These are phyloP conservation scores for Drosophila tropicalis DNA, from an alignment of 1,140 invertebrate genomes.

Conservation along the genomic window DNA sequence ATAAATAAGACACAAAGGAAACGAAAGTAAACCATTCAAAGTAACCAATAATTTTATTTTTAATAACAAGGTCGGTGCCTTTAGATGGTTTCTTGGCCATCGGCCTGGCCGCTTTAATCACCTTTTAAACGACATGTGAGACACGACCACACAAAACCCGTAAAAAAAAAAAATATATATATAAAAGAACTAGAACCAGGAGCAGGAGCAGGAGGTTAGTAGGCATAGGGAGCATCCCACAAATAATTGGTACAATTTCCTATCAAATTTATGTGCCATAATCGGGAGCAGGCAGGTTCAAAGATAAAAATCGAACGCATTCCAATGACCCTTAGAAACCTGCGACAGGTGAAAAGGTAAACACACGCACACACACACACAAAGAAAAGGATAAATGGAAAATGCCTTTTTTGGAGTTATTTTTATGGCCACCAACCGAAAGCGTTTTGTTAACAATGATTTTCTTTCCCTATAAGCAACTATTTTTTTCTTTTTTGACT, in stretches of 20 bases:
- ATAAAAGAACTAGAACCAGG: conserved; percentile 15
- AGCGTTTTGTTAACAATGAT: conserved; percentile 80
- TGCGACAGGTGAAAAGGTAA: conserved; percentile 72
- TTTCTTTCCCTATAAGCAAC: conserved; percentile 28
- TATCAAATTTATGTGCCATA: conserved; percentile 81
- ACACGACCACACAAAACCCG: conserved; percentile 77
- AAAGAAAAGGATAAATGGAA: conserved; percentile 44
- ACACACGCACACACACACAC: conserved; percentile 18
- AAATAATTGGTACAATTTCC: conserved; percentile 81
- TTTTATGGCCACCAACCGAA: conserved; percentile 69
- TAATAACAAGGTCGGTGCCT: conserved; percentile 63
- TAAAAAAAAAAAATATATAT: conserved; percentile 53
- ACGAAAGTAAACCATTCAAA: conserved; percentile 28
- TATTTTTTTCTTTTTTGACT: background rate
- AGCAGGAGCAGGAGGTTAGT: conserved; percentile 12
- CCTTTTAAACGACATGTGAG: conserved; percentile 66
- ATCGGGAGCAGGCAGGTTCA: conserved; percentile 79
- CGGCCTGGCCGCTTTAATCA: conserved; percentile 61
- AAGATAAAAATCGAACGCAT: conserved; percentile 79
- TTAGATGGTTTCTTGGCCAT: conserved; percentile 33
- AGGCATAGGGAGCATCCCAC: conserved; percentile 30
- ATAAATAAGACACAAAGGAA: conserved; percentile 50
- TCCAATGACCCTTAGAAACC: conserved; percentile 32
- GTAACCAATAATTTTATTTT: conserved; percentile 61
- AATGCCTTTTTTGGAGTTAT: conserved; percentile 48